Percentiles rank a stretch among this genome's conserved stretches.
These are phyloP conservation scores for Sitta carolinensis DNA, from an alignment of 2,797 vertebrate genomes.

Conservation along the genomic window DNA sequence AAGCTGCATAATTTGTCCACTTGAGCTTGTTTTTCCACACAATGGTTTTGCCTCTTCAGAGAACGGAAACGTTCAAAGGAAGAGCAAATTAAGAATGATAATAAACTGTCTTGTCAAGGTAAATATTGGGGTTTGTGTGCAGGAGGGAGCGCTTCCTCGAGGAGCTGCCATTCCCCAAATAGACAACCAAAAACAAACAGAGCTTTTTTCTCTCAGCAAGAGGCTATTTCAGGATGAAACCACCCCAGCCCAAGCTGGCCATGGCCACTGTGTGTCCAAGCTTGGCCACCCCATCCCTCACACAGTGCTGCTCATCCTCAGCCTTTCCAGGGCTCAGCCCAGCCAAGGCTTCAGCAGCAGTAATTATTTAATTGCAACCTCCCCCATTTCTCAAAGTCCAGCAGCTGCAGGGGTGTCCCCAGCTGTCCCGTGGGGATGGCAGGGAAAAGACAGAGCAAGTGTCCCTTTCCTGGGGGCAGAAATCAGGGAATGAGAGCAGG, in stretches of 20 bases:
- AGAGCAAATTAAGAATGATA: constrained; percentile 37
- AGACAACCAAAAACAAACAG: constrained; percentile 49
- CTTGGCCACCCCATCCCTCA: neutral
- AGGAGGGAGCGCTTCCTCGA: constrained; percentile 20
- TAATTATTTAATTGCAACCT: neutral
- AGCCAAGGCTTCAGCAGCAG: neutral
- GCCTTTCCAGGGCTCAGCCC: neutral
- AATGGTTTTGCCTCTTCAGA: constrained; percentile 4
- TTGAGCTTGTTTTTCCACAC: constrained; percentile 12
- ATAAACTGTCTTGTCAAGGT: constrained; percentile 59
- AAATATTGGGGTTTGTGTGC: constrained; percentile 30
- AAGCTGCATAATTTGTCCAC: neutral
- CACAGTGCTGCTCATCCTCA: neutral
- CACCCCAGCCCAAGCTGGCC: constrained; percentile 4
- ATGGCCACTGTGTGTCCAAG: neutral
- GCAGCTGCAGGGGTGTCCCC: neutral
- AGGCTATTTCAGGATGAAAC: constrained; percentile 22
- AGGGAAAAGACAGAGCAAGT: neutral
- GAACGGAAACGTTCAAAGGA: constrained; percentile 44
- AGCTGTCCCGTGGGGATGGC: neutral
- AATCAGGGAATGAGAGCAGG: neutral
- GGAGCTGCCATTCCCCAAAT: constrained; percentile 20
- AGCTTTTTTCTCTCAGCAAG: neutral
- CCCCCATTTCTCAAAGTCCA: neutral
- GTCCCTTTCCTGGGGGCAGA: neutral